A percentile compares a stretch with the other conserved stretches of the same genome.
phyloP scores from a whole-genome alignment of 2,113 vertebrate species.

The Rhegmatorhina hoffmannsi region DNA sequence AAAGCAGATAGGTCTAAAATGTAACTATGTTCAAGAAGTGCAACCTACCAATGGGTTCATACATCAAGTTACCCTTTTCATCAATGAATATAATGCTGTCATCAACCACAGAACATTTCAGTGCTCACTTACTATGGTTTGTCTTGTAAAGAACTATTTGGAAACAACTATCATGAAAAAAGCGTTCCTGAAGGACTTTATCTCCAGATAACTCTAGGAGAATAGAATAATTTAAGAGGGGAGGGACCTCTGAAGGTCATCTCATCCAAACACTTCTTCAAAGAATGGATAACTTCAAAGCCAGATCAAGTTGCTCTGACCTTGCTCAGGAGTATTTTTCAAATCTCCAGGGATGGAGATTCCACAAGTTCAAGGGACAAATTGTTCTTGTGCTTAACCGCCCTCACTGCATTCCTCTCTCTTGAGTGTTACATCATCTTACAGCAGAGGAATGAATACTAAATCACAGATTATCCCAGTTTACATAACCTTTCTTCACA shows the following conservation, averaged over 20 bases:
- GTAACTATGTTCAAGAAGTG: not conserved
- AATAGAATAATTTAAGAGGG: not conserved
- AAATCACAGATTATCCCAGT: not conserved
- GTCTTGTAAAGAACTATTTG: not conserved
- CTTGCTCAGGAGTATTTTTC: not conserved
- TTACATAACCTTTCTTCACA: not conserved
- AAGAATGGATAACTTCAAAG: not conserved
- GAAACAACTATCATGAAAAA: not conserved
- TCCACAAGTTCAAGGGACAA: not conserved
- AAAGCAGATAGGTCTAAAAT: not conserved
- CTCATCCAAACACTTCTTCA: not conserved
- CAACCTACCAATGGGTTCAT: not conserved
- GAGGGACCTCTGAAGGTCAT: not conserved
- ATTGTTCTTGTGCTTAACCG: not conserved
- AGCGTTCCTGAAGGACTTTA: not conserved
- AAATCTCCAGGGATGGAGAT: not conserved
- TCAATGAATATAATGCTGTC: not conserved
- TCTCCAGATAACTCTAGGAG: not conserved
- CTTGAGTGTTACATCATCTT: not conserved
- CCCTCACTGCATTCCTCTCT: not conserved
- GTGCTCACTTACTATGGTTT: not conserved
- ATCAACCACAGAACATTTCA: not conserved
- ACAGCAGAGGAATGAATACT: not conserved
- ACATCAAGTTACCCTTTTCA: not conserved
- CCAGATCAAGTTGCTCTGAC: not conserved